A percentile compares a stretch with the other conserved stretches of the same genome.
phyloP scores from a whole-genome alignment of 2,888 invertebrate genomes.

The Corythucha ciliata region DNA sequence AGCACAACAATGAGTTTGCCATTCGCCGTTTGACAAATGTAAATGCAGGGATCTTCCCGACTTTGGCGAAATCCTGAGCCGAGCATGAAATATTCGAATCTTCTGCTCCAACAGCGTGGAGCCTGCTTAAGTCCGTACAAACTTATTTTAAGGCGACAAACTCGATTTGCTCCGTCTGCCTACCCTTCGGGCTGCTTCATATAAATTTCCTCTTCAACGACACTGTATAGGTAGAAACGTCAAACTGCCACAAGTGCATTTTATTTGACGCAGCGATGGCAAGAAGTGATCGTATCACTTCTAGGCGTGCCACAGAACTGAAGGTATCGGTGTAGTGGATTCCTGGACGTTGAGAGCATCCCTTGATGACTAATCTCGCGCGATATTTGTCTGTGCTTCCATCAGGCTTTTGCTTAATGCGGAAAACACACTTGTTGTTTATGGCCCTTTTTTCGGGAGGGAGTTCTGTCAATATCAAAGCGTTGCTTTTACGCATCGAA shows the following conservation, averaged over 20 bases:
- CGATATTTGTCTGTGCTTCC: neutral
- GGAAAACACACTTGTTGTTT: constrained; percentile 13
- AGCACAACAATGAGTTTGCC: no score
- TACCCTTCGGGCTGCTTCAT: constrained; percentile 6
- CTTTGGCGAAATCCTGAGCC: neutral
- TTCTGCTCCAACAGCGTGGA: neutral
- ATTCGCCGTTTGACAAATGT: no score
- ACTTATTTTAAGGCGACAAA: neutral
- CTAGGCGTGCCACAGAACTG: neutral
- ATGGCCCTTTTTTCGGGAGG: constrained; percentile 14
- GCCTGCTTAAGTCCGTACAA: constrained; percentile 2
- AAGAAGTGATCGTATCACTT: neutral
- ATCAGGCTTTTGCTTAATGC: constrained; percentile 9
- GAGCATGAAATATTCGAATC: neutral
- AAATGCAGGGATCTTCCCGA: neutral
- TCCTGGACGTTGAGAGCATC: neutral
- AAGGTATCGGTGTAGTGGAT: neutral
- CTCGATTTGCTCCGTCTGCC: neutral
- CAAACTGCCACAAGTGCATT: neutral
- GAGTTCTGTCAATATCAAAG: constrained; percentile 5
- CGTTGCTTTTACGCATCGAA: constrained; percentile 7
- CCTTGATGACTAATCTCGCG: neutral
- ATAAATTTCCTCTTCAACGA: constrained; percentile 3
- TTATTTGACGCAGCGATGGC: neutral
- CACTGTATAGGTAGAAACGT: neutral